Evolutionary conservation across 2,113 vertebrate genomes (phyloP).

Genomic region (Leptosomus discolor): DNA sequence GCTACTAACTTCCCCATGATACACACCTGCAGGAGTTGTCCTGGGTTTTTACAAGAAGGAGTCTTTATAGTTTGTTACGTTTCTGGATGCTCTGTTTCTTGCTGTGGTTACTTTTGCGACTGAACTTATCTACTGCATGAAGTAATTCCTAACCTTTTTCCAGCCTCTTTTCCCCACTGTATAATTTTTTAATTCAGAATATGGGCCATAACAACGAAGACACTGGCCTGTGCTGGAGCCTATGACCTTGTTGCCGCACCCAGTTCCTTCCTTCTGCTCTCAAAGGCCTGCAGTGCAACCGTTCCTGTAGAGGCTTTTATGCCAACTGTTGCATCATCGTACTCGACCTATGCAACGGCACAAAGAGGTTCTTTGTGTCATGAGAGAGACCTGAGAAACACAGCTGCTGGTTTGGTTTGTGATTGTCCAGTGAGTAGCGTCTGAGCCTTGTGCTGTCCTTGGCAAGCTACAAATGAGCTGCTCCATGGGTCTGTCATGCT

Average conservation of each 20-base stretch:
- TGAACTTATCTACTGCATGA: neutral
- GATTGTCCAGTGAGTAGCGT: neutral
- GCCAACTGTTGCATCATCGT: accelerated
- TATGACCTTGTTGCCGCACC: too few relatives aligned
- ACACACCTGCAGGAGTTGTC: neutral
- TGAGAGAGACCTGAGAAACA: too few relatives aligned
- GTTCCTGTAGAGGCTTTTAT: neutral
- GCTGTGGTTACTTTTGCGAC: neutral
- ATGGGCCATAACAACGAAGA: neutral
- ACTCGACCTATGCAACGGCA: accelerated
- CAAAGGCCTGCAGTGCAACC: neutral
- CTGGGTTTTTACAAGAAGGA: neutral
- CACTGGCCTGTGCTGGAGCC: neutral
- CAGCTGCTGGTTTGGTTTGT: neutral
- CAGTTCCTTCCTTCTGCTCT: neutral
- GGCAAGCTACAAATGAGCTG: neutral
- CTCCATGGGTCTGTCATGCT: neutral
- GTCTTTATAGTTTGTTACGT: neutral
- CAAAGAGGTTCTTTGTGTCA: neutral
- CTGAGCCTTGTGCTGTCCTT: neutral
- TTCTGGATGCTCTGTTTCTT: neutral
- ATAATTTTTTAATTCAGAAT: neutral
- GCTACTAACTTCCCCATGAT: neutral
- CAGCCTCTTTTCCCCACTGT: neutral
- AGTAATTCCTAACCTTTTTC: neutral